Evolutionary conservation across 2,113 vertebrate genomes (phyloP).

Genomic region (Channa argus): DNA sequence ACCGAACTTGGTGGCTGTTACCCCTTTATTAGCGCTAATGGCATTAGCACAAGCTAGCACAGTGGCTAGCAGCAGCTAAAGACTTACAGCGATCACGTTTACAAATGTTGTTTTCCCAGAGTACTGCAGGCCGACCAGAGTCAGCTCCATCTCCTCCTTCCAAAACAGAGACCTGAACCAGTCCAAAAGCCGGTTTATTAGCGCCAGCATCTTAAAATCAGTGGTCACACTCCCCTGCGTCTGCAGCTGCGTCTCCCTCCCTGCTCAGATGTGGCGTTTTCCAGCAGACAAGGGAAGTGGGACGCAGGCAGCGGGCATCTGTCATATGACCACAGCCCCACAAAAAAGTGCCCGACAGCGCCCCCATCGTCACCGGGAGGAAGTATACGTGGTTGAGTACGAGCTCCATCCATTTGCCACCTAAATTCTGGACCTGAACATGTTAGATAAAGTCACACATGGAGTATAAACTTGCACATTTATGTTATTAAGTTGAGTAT

Average conservation of each 20-base stretch:
- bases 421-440: no score
- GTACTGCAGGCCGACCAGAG: conserved; percentile 90
- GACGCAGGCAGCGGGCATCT: conserved; percentile 37
- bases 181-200: conserved; percentile 89
- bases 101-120: conserved; percentile 93
- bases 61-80: conserved; percentile 61
- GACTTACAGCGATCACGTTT: conserved; percentile 90
- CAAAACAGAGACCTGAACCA: conserved; percentile 90
- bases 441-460: no score
- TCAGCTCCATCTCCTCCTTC: conserved; percentile 94
- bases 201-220: conserved; percentile 84
- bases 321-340: conserved; percentile 68
- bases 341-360: conserved; percentile 27
- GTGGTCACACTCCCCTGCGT: conserved; percentile 36
- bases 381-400: not conserved
- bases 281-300: conserved; percentile 65
- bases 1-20: conserved; percentile 1
- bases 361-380: conserved; percentile 4
- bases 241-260: conserved; percentile 49
- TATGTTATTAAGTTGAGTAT: no score
- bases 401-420: no score
- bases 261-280: conserved; percentile 75
- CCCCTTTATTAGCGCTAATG: conserved; percentile 54
- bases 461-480: no score
- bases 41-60: conserved; percentile 62